Conservation (phyloP, 2,113 vertebrate genomes). For the Apistogramma diplotaenia region DNA sequence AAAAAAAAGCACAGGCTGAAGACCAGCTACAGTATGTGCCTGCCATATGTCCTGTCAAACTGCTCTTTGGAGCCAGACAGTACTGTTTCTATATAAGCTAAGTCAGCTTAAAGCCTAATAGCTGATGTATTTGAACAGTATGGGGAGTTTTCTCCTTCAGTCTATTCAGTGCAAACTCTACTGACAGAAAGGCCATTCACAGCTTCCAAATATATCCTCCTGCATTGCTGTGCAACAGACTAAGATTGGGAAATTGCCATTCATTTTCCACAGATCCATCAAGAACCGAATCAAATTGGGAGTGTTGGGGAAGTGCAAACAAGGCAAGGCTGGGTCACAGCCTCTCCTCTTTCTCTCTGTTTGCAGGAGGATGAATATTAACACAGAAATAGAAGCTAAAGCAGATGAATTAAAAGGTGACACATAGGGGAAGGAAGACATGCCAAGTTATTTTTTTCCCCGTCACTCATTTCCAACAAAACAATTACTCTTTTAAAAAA, state of each 20-base stretch:
- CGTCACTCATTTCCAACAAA: constrained; percentile 54
- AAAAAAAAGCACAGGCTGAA: neutral
- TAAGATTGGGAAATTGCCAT: constrained; percentile 27
- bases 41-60: constrained; percentile 10
- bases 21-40: constrained; percentile 10
- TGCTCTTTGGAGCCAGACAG: neutral
- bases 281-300: constrained; percentile 49
- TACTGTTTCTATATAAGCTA: constrained; percentile 12
- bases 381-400: constrained; percentile 31
- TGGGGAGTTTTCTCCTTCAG: neutral
- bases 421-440: constrained; percentile 21
- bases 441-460: constrained; percentile 10
- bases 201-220: constrained; percentile 48
- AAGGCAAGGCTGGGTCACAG: constrained; percentile 36
- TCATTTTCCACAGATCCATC: constrained; percentile 71
- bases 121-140: neutral
- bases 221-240: neutral
- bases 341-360: constrained; percentile 48
- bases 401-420: constrained; percentile 52
- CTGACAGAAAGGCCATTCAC: constrained; percentile 51
- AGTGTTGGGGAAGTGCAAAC: constrained; percentile 55
- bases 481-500: constrained; percentile 20
- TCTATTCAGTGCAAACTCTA: constrained; percentile 30
- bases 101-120: constrained; percentile 28
- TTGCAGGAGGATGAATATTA: constrained; percentile 52